Conservation (phyloP, 2,797 vertebrate genomes). For the Picus viridis region DNA sequence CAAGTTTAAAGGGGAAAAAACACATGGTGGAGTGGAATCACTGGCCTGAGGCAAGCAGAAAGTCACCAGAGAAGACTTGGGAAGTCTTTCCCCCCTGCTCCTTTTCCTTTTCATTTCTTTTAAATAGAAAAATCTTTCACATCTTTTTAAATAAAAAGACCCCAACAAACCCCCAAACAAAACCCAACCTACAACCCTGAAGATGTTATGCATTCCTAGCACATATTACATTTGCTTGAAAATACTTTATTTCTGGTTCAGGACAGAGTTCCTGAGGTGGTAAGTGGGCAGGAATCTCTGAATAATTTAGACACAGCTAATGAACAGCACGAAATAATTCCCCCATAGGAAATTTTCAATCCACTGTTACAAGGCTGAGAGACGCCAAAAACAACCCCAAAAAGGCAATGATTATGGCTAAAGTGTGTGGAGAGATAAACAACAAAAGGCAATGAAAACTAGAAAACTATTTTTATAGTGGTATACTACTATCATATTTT, state of each 20-base stretch:
- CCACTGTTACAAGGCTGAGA: not conserved
- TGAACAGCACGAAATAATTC: not conserved
- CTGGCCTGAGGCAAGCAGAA: not conserved
- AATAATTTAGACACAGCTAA: not conserved
- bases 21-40: not conserved
- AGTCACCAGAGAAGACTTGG: not conserved
- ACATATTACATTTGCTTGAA: not conserved
- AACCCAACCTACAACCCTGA: not conserved
- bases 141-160: not conserved
- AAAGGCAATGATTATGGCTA: accelerated
- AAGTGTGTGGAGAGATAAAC: not conserved
- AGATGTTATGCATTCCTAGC: not conserved
- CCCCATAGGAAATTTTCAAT: not conserved
- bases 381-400: not conserved
- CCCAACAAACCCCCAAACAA: not conserved
- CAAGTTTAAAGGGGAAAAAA: not conserved
- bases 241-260: not conserved
- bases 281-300: not conserved
- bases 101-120: not conserved
- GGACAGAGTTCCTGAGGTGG: not conserved
- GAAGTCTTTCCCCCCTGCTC: not conserved
- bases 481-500: not conserved
- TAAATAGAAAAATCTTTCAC: not conserved
- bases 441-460: not conserved
- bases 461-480: not conserved